Percentiles rank a stretch among this genome's conserved stretches.
Evolutionary conservation across 2,888 invertebrate species (phyloP).

Genomic region (Melanargia galathea): DNA sequence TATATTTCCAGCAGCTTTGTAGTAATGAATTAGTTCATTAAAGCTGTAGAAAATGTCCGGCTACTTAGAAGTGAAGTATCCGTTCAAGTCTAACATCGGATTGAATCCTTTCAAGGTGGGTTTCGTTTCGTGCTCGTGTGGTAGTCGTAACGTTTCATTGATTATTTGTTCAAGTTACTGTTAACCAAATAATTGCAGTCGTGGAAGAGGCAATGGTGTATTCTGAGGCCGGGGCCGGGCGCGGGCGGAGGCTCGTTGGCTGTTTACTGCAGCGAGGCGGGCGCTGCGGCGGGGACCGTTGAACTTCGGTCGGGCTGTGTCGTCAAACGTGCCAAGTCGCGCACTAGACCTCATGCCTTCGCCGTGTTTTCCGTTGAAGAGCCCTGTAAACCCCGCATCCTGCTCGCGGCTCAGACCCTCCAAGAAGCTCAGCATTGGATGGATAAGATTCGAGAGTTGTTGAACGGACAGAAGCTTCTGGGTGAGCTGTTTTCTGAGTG

Average conservation of each 20-base stretch:
- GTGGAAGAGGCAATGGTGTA: slow-evolving; percentile 86
- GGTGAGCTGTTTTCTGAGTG: slow-evolving; percentile 50
- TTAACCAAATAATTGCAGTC: slow-evolving; percentile 62
- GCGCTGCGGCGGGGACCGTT: slow-evolving; percentile 73
- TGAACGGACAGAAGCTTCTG: slow-evolving; percentile 68
- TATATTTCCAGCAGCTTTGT: slow-evolving; percentile 34
- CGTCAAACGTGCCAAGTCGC: slow-evolving; percentile 85
- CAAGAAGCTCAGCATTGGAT: slow-evolving; percentile 87
- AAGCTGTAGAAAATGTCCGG: slow-evolving; percentile 70
- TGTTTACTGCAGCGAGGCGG: slow-evolving; percentile 79
- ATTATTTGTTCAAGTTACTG: slow-evolving; percentile 55
- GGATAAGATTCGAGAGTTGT: slow-evolving; percentile 81
- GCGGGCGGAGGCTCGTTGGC: slow-evolving; percentile 80
- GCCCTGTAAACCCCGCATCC: slow-evolving; percentile 83
- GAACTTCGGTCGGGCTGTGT: slow-evolving; percentile 82
- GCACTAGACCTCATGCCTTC: slow-evolving; percentile 86
- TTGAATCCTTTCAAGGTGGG: slow-evolving; percentile 85
- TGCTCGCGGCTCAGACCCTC: slow-evolving; percentile 84
- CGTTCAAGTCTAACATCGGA: slow-evolving; percentile 82
- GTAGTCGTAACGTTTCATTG: slow-evolving; percentile 40
- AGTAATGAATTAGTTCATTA: slow-evolving; percentile 32
- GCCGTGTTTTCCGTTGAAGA: slow-evolving; percentile 84
- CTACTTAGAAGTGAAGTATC: slow-evolving; percentile 85
- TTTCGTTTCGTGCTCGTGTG: slow-evolving; percentile 39
- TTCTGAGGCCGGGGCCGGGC: slow-evolving; percentile 80